Evolutionary conservation across 1,140 invertebrate genomes (phyloP), one percentile per base, ranked within the genome.

Genomic region (Lordiphosa clarofinis): DNA sequence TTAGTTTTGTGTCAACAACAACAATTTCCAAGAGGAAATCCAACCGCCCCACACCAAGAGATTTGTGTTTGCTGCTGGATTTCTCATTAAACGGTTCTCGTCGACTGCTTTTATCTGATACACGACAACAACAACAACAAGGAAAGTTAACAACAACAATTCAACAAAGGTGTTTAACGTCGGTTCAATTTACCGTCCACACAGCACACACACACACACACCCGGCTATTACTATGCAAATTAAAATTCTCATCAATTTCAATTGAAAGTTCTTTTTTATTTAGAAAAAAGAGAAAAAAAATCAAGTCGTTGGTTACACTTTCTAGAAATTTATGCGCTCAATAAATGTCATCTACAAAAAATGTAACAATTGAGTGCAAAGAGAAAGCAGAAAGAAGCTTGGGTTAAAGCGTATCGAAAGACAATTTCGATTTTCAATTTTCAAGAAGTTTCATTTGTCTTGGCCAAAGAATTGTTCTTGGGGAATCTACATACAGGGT

Each of bases 191-290:
- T 15, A 19, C n/a, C 19, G 21, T 19, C 11, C 42, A 40, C 12
- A 33, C 35, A n/a, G n/a, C n/a, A 8, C 33, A 44, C 35, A 40
- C 15, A 8, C 33, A 39, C 35, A 40, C 15, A 13, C 11, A 37
- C 13, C 9, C 43, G n/a, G 33, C 50, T 57, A 67, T 58, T 59
- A 36, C 56, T 40, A 68, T 68, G 63, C 63, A 68, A 68, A 68
- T 68, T 59, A 56, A 33, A 58, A 68, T 68, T 68, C 64, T 68
- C 61, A 59, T 59, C 64, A 36, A 67, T 59, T 59, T 37, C 63
- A 68, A 68, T 68, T 68, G 55, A 67, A 47, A 47, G 48, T 38
- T 48, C 21, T 68, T 36, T 47, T 46, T 12, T 37, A 21, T 53
- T 5, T 11, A 19, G 21, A 24, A 24, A 24, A 24, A 15, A 15